A percentile compares a stretch with the other conserved stretches of the same genome.
Conservation (phyloP, 2,113 vertebrate species). For the Beaufortia kweichowensis region DNA sequence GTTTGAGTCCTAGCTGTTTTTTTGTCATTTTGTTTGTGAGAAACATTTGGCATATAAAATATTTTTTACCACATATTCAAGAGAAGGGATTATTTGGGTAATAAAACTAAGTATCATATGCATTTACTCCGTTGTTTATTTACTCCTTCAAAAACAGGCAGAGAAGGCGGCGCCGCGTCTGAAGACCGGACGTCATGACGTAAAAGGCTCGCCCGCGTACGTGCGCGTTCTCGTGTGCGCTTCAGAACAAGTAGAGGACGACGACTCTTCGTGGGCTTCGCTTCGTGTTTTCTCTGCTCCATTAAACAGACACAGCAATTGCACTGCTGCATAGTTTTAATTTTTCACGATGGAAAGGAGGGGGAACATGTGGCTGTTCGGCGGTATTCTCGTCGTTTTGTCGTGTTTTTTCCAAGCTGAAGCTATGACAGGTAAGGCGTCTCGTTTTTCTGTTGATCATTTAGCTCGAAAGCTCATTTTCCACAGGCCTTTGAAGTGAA, state of each 20-base stretch:
- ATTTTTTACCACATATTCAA: too few relatives aligned
- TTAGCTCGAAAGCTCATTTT: slow-evolving; percentile 12
- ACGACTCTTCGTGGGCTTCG: neutral
- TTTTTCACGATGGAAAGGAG: neutral
- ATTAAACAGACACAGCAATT: neutral
- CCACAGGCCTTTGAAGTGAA: neutral
- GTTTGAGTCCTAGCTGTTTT: too few relatives aligned
- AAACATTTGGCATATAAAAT: too few relatives aligned
- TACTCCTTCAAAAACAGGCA: too few relatives aligned
- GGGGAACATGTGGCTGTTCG: slow-evolving; percentile 66
- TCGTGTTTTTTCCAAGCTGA: slow-evolving; percentile 63
- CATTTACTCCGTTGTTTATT: too few relatives aligned
- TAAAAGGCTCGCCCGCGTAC: slow-evolving; percentile 51
- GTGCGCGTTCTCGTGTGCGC: slow-evolving; percentile 60
- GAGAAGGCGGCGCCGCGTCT: neutral
- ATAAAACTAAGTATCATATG: too few relatives aligned
- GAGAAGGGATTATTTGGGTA: too few relatives aligned
- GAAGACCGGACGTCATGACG: slow-evolving; percentile 53
- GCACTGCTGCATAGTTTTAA: neutral
- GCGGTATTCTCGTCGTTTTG: slow-evolving; percentile 64
- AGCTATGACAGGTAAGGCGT: slow-evolving; percentile 72
- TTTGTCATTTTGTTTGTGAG: too few relatives aligned
- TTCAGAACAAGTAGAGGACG: slow-evolving; percentile 67
- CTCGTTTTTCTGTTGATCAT: slow-evolving; percentile 14
- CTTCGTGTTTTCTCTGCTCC: neutral